Conservation (phyloP, 2,888 invertebrate genomes). For the Nipponacmea schrenckii region DNA sequence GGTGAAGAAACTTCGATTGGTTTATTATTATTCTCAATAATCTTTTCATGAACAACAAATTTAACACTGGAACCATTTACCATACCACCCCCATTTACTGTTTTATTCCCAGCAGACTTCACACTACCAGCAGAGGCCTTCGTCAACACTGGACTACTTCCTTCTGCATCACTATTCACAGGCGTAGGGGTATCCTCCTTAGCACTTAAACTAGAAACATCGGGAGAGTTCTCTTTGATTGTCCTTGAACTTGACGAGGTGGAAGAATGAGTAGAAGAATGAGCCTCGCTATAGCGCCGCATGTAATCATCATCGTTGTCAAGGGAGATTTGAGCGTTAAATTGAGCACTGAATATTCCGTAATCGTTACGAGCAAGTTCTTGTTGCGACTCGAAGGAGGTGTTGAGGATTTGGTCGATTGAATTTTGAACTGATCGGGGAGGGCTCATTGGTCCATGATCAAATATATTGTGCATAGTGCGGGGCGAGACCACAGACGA, state of each 20-base stretch:
- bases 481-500: slow-evolving; percentile 1
- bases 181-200: slow-evolving; percentile 52
- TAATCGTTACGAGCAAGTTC: slow-evolving; percentile 20
- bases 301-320: slow-evolving; percentile 15
- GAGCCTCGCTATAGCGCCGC: background rate
- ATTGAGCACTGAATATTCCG: slow-evolving; percentile 29
- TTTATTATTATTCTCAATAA: slow-evolving; percentile 1
- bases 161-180: slow-evolving; percentile 54
- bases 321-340: slow-evolving; percentile 26
- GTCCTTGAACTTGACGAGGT: slow-evolving; percentile 25
- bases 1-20: background rate
- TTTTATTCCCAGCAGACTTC: too few relatives aligned
- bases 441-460: slow-evolving; percentile 10
- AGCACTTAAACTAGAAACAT: slow-evolving; percentile 34
- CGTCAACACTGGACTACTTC: slow-evolving; percentile 19
- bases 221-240: slow-evolving; percentile 30
- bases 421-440: slow-evolving; percentile 21
- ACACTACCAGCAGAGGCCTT: background rate
- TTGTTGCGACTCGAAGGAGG: slow-evolving; percentile 27
- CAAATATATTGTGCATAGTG: background rate
- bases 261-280: slow-evolving; percentile 16
- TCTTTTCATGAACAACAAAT: background rate
- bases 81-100: too few relatives aligned
- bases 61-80: background rate
- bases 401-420: slow-evolving; percentile 28